These are phyloP conservation scores for Oenanthe melanoleuca DNA, from an alignment of 2,113 vertebrate species.

Conservation along the genomic window DNA sequence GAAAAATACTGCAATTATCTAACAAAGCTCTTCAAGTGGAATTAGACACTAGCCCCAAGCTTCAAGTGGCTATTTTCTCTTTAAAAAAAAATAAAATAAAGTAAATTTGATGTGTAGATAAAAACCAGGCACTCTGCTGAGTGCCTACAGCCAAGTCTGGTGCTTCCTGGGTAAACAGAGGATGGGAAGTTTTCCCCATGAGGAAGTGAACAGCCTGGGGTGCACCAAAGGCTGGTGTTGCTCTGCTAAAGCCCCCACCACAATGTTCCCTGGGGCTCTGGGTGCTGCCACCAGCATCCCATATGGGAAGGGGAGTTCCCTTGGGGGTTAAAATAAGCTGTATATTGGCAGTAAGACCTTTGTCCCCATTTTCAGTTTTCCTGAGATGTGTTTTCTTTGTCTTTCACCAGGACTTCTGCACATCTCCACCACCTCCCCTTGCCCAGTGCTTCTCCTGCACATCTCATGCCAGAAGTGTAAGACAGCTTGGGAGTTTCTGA, in stretches of 20 bases:
- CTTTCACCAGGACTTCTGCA: background rate
- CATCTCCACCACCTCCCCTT: background rate
- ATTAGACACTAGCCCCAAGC: background rate
- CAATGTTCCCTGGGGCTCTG: background rate
- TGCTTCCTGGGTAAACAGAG: background rate
- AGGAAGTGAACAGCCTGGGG: background rate
- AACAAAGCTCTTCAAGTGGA: constrained; percentile 1
- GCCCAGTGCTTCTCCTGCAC: background rate
- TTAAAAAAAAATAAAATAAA: background rate
- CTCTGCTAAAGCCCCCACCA: background rate
- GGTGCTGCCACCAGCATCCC: background rate
- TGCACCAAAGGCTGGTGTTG: background rate
- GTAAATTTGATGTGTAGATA: background rate
- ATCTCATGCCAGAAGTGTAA: background rate
- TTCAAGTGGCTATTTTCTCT: constrained; percentile 16
- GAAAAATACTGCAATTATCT: constrained; percentile 39
- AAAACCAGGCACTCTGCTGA: background rate
- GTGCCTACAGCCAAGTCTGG: background rate
- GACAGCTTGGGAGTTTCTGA: background rate
- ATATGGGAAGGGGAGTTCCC: background rate
- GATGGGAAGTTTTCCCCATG: background rate
- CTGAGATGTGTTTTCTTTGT: background rate
- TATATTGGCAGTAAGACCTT: background rate
- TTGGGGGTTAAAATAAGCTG: accelerated
- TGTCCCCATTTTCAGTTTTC: background rate